Evolutionary conservation across 2,797 vertebrate genomes (phyloP), one percentile per base, ranked within the genome.

Genomic region (Mionectes olivaceus): DNA sequence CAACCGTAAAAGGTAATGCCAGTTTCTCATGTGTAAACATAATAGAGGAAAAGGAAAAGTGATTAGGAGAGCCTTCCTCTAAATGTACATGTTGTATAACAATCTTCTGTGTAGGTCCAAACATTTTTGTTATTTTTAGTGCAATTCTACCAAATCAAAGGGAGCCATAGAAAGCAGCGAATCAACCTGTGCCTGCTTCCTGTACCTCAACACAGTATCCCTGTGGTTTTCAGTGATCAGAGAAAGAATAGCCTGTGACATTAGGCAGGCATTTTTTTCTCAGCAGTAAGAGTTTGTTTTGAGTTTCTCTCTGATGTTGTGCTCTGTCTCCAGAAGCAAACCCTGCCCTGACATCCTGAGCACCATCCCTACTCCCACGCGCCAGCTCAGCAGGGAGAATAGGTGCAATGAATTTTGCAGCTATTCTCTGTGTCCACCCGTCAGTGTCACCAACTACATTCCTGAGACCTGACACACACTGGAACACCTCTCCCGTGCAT

Each of bases 351-450:
- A 80, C 69, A 81, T 24, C 59, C 44, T 1, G 0, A 79, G 74
- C 4, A 0, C 21, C 43, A 30, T 52, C 44, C 44, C 50, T 27
- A 1, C 55, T 52, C 47, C 22, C 0, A 0, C 0, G 0, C 0
- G 1, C 41, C 63, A 57, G 63, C 44, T 10, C 10, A 60, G 56
- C 61, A 60, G 59, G 23, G 39, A 82, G 61, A 78, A 74, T 22
- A 1, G 1, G 41, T 19, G 67, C 60, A 30, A 70, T 81, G 80
- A 83, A 81, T 91, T 93, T 82, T 76, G 77, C 70, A 83, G 85
- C 37, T 68, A 30, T 28, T 25, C n/a, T 69, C 57, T 55, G 33
- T 37, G 53, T 28, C 59, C 56, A 56, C 47, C 35, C 5, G 0
- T 87, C 71, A 87, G 57, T 81, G 76, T 60, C 95, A 88, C 82